Evolutionary conservation across 2,113 vertebrate species (phyloP), one percentile per base, ranked within the genome.

Genomic region (Myiagra hebetior): DNA sequence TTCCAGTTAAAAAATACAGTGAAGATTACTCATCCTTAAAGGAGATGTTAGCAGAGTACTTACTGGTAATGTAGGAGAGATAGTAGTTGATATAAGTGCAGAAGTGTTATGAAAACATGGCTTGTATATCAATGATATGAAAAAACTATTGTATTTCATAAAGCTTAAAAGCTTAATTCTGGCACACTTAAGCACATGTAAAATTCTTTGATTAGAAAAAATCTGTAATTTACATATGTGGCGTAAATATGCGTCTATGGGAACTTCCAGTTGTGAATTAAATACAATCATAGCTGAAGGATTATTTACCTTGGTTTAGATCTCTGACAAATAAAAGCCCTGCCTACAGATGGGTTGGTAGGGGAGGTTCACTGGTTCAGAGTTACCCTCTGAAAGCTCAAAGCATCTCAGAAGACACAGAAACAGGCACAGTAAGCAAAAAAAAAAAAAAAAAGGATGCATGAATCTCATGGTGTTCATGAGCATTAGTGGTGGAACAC

Each of bases 361-460:
- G 65, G 41, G 85, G 24, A 7, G 60, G 26, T 87, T 95, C 78
- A 88, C 20, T 89, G 28, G 24, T 75, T 68, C 41, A 87, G 47
- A 65, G 37, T 55, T 94, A 72, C 31, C n/a, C 33, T 13, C 78
- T 63, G 46, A 65, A 85, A 89, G 20, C n/a, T 91, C 85, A 88
- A 9, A 12, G 47, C 39, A 83, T 84, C 72, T 87, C 78, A 90
- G 91, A 95, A 91, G 78, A 41, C 89, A 87, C 27, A 87, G 41
- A 78, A 96, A 52, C 21, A 57, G 87, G 77, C 70, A 90, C 35
- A 95, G 90, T 56, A 95, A 93, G 76, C 39, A 49, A 82, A 75
- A 79, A 75, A 6, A 11, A 6, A 49, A 82, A 75, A 79, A 75
- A 6, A 11, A 6, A 11, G n/a, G 3, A 5, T 17, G 3, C 16